Conservation (phyloP, 2,113 vertebrate species). For the Charina bottae region DNA sequence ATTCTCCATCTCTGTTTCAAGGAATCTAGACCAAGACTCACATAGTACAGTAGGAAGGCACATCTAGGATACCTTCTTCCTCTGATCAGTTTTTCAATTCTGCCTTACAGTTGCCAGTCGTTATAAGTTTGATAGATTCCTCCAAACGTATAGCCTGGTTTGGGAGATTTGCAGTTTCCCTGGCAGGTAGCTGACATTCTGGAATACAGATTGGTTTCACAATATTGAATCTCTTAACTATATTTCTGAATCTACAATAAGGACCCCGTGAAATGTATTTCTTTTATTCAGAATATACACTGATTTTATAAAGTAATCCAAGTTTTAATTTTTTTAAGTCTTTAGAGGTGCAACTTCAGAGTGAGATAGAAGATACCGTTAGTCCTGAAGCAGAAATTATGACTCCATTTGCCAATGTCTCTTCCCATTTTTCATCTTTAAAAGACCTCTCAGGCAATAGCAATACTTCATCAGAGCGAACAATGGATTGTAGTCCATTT, state of each 20-base stretch:
- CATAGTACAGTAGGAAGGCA: background rate
- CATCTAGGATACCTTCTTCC: background rate
- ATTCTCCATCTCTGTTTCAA: background rate
- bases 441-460: constrained; percentile 86
- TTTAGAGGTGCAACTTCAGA: constrained; percentile 91
- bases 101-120: background rate
- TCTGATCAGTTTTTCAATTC: background rate
- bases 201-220: background rate
- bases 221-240: background rate
- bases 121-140: background rate
- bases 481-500: constrained; percentile 84
- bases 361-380: constrained; percentile 90
- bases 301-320: constrained; percentile 48
- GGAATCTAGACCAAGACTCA: background rate
- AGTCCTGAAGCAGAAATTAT: constrained; percentile 91
- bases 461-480: constrained; percentile 82
- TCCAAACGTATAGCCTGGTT: background rate
- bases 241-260: background rate
- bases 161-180: background rate
- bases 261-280: background rate
- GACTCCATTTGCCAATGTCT: constrained; percentile 83
- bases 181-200: background rate
- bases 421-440: constrained; percentile 84
- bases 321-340: constrained; percentile 77
- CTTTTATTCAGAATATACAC: background rate